phyloP scores from a whole-genome alignment of 2,888 invertebrate species.

The Adelphocoris suturalis region DNA sequence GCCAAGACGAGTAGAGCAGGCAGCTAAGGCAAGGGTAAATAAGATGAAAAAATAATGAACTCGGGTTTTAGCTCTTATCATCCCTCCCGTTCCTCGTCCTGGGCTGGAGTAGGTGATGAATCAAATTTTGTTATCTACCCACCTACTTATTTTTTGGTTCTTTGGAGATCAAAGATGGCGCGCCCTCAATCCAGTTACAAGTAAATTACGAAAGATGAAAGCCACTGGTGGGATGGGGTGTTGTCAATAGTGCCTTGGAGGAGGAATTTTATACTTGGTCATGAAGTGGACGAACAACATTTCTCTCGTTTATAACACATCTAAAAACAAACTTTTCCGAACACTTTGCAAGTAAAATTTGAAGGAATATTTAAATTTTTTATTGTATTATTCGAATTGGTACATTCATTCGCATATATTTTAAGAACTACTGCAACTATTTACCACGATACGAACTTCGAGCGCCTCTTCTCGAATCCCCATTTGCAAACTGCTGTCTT shows the following conservation, averaged over 20 bases:
- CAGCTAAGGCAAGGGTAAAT: slow-evolving; percentile 33
- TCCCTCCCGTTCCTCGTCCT: slow-evolving; percentile 10
- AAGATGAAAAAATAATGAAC: slow-evolving; percentile 63
- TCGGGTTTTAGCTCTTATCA: slow-evolving; percentile 46
- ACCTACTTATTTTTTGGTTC: background rate
- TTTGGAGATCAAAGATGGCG: slow-evolving; percentile 50
- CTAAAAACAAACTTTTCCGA: no score
- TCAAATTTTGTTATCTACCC: slow-evolving; percentile 46
- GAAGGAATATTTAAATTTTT: no score
- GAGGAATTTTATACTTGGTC: slow-evolving; percentile 1
- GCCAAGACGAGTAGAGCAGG: slow-evolving; percentile 20
- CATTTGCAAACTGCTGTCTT: no score
- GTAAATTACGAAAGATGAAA: slow-evolving; percentile 59
- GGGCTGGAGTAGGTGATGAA: slow-evolving; percentile 37
- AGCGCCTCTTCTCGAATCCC: no score
- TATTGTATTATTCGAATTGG: no score
- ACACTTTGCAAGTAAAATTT: no score
- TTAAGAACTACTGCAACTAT: no score
- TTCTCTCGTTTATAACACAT: no score
- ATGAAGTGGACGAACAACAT: background rate
- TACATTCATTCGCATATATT: no score
- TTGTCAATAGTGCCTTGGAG: background rate
- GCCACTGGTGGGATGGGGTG: background rate
- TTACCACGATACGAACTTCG: no score
- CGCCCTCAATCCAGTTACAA: slow-evolving; percentile 45